Evolutionary conservation across 2,797 vertebrate genomes (phyloP).

Genomic region (Eleutherodactylus coqui): DNA sequence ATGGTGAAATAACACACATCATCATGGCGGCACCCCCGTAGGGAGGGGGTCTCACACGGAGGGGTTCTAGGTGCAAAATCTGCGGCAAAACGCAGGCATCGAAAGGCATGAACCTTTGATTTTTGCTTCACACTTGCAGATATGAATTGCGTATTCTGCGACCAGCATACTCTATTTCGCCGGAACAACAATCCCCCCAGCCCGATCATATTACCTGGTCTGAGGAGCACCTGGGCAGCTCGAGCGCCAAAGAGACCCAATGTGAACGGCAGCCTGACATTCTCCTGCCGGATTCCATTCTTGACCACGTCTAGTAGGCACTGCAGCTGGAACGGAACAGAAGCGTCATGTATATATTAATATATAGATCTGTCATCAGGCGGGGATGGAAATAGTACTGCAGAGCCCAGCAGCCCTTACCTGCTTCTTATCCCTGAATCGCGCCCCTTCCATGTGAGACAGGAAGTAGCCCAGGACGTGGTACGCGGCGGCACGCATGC

Average conservation of each 20-base stretch:
- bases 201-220: constrained; percentile 80
- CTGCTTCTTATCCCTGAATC: constrained; percentile 87
- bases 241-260: constrained; percentile 83
- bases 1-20: too few species aligned
- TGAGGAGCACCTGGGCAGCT: constrained; percentile 87
- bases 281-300: constrained; percentile 84
- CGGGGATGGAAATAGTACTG: too few species aligned
- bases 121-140: too few species aligned
- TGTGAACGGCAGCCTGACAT: constrained; percentile 84
- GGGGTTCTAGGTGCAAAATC: too few species aligned
- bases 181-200: not conserved
- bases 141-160: too few species aligned
- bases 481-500: constrained; percentile 84
- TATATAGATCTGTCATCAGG: too few species aligned
- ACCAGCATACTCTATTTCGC: too few species aligned
- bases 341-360: constrained; percentile 20
- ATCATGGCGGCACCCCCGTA: too few species aligned
- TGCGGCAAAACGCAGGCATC: too few species aligned
- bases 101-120: too few species aligned
- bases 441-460: constrained; percentile 87
- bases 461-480: constrained; percentile 85
- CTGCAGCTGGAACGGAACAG: constrained; percentile 78
- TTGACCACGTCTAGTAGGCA: constrained; percentile 90
- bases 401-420: constrained; percentile 71
- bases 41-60: too few species aligned